A percentile compares a stretch with the other conserved stretches of the same genome.
These are phyloP conservation scores for Diaprepes abbreviatus DNA, from an alignment of 2,888 invertebrate species.

Conservation along the genomic window DNA sequence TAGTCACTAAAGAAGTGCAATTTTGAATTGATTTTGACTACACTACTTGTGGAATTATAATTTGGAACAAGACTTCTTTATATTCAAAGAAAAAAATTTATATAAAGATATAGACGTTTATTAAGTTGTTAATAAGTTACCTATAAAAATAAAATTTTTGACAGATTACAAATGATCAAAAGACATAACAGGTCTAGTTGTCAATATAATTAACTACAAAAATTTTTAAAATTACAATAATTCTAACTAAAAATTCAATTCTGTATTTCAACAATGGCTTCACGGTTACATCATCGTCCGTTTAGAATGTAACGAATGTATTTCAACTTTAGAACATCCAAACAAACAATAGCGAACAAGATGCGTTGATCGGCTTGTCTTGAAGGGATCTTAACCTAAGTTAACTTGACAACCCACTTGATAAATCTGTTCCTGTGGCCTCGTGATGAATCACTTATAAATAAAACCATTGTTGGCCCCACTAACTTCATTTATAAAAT, in stretches of 20 bases:
- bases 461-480: conserved; percentile 57
- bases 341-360: conserved; percentile 46
- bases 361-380: conserved; percentile 46
- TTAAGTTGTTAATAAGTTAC: too few relatives aligned
- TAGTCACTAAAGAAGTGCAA: too few relatives aligned
- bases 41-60: too few relatives aligned
- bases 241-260: neutral
- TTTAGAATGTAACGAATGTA: conserved; percentile 38
- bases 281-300: conserved; percentile 33
- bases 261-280: conserved; percentile 5
- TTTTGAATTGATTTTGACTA: too few relatives aligned
- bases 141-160: too few relatives aligned
- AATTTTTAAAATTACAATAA: too few relatives aligned
- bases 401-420: conserved; percentile 57
- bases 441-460: conserved; percentile 60
- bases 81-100: too few relatives aligned
- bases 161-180: too few relatives aligned
- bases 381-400: conserved; percentile 56
- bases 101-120: too few relatives aligned
- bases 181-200: too few relatives aligned
- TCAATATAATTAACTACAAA: too few relatives aligned
- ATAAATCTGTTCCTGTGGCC: conserved; percentile 57
- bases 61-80: too few relatives aligned
- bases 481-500: conserved; percentile 54
- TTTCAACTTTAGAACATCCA: conserved; percentile 36